These are phyloP conservation scores for Parnassius apollo DNA, from an alignment of 2,888 invertebrate genomes.

Conservation along the genomic window DNA sequence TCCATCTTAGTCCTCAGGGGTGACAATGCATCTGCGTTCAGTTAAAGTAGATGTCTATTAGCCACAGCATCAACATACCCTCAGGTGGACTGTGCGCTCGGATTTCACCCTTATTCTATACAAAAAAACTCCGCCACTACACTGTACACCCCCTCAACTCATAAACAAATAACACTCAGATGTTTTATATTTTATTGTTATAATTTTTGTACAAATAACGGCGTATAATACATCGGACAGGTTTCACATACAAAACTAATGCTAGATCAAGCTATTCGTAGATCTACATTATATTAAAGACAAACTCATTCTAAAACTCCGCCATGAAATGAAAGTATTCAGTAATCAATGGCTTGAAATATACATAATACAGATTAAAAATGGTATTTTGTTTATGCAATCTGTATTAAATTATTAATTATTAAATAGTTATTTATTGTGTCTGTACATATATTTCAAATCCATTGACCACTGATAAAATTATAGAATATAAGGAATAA, in stretches of 20 bases:
- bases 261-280: conserved; percentile 73
- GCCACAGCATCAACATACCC: no score
- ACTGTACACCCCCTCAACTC: background rate
- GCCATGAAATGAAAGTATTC: background rate
- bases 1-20: no score
- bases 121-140: background rate
- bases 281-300: conserved; percentile 46
- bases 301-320: conserved; percentile 12
- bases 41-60: no score
- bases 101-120: no score
- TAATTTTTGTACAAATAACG: conserved; percentile 82
- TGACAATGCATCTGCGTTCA: no score
- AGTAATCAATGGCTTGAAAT: conserved; percentile 4
- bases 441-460: no score
- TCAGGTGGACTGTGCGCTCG: no score
- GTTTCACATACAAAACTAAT: conserved; percentile 82
- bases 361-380: background rate
- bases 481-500: no score
- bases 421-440: no score
- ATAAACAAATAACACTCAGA: conserved; percentile 33
- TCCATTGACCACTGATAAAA: no score
- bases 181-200: conserved; percentile 75
- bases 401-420: no score
- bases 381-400: no score
- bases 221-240: conserved; percentile 81